Evolutionary conservation across 1,140 invertebrate species (phyloP), one percentile per base, ranked within the genome.

Genomic region (Batillaria attramentaria): DNA sequence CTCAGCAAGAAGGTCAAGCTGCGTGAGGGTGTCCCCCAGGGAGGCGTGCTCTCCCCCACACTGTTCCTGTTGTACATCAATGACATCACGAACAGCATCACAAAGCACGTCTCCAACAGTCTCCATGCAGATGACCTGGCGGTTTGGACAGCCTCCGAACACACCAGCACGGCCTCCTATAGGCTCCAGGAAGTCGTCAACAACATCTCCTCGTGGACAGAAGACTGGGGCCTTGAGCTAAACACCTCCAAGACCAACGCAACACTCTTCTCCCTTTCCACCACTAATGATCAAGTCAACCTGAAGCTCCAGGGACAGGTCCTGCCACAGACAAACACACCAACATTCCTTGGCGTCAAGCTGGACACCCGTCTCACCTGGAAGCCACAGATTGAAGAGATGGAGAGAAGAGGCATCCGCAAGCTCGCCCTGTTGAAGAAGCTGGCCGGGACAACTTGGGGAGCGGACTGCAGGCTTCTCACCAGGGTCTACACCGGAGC

Each of bases 231-330:
- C 13, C 50, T 79, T 0, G 28, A 41, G 37, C 54, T 79, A 33
- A 79, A 79, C 60, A 73, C 50, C 35, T 43, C 39, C 0, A 79
- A 73, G 35, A 72, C 78, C 24, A 46, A 42, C 70, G 37, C 78
- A 46, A 79, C 50, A 31, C 78, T 79, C 69, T 73, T 79, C 77
- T 72, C 69, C 8, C 57, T 79, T 43, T 79, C 70, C 5, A 79
- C 69, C 10, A 33, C 68, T 20, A 72, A 73, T 33, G 70, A 79
- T 50, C 13, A 42, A 65, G 50, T 62, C 70, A 79, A 72, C 5
- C 39, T 65, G 35, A 73, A 3, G 24, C 78, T 79, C n/a, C 43
- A 42, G n/a, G 50, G 68, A 28, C 28, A 33, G 24, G 46, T 41
- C 5, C 16, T 79, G 62, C 69, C 46, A 18, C 69, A 72, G 39